Conservation (phyloP, 2,888 invertebrate species). For the Tenthredo mesomela region DNA sequence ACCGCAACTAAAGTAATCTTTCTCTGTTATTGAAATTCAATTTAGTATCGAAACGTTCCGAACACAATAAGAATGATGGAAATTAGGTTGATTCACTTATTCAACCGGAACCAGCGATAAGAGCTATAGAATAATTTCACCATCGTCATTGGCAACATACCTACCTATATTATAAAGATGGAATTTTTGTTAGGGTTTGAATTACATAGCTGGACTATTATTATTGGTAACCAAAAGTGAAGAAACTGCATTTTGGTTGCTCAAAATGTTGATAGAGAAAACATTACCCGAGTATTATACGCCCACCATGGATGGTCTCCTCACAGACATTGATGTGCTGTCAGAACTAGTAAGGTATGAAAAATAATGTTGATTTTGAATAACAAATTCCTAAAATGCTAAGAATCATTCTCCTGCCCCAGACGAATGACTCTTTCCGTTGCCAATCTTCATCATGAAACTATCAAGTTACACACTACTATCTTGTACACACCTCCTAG, state of each 20-base stretch:
- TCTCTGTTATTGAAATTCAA: not conserved
- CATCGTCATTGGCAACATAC: not conserved
- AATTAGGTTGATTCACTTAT: not conserved
- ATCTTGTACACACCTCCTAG: not conserved
- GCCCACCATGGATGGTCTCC: conserved; percentile 92
- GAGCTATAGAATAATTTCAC: not conserved
- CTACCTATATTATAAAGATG: conserved; percentile 44
- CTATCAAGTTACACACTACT: not conserved
- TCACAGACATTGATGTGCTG: conserved; percentile 93
- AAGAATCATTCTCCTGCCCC: not conserved
- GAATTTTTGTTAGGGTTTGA: conserved; percentile 85
- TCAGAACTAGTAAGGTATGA: conserved; percentile 88
- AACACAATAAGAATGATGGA: not conserved
- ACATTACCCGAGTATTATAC: conserved; percentile 94
- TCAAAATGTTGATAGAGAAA: conserved; percentile 92
- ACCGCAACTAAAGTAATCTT: not conserved
- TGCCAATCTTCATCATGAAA: not conserved
- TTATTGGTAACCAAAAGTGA: conserved; percentile 93
- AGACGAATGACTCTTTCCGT: not conserved
- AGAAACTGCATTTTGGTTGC: conserved; percentile 95
- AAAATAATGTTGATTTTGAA: not conserved
- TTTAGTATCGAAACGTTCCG: not conserved
- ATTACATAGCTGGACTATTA: conserved; percentile 94
- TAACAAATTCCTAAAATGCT: not conserved
- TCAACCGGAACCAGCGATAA: not conserved